Percentiles rank a stretch among this genome's conserved stretches.
phyloP scores from a whole-genome alignment of 1,140 invertebrate genomes.

The Sitophilus oryzae region DNA sequence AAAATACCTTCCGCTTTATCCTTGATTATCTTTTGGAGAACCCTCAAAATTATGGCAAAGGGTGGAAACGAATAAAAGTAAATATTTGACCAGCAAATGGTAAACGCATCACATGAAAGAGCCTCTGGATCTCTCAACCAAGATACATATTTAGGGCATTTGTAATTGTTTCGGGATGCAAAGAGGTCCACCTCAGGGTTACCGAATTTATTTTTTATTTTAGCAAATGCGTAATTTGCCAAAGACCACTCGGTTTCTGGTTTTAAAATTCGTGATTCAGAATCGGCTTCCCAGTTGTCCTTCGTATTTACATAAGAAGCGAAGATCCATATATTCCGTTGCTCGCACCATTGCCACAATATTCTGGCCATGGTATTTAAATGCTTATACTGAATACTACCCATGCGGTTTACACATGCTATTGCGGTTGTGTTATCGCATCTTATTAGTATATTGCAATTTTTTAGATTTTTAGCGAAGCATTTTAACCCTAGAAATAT shows the following conservation, averaged over 20 bases:
- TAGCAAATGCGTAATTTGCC: neutral
- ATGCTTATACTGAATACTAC: constrained; percentile 19
- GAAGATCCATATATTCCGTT: no score
- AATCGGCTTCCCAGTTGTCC: constrained; percentile 25
- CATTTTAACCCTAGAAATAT: constrained; percentile 3
- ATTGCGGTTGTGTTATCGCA: constrained; percentile 34
- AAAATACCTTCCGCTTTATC: constrained; percentile 2
- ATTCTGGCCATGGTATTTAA: constrained; percentile 19
- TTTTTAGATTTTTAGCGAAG: neutral
- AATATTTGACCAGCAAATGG: constrained; percentile 4
- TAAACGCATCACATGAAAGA: constrained; percentile 10
- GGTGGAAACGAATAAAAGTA: constrained; percentile 15
- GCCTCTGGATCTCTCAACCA: constrained; percentile 4
- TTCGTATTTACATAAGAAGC: constrained; percentile 30
- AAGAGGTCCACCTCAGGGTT: constrained; percentile 28
- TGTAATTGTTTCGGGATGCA: constrained; percentile 11
- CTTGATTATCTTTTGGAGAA: constrained; percentile 24
- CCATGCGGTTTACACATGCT: constrained; percentile 31
- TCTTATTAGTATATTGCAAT: constrained; percentile 25
- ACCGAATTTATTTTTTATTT: constrained; percentile 17
- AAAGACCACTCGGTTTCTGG: constrained; percentile 26
- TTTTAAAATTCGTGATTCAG: no score
- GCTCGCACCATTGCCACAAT: constrained; percentile 31
- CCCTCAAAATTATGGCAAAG: constrained; percentile 5
- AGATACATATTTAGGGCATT: constrained; percentile 15